These are phyloP conservation scores for Calyptommatus sinebrachiatus DNA, from an alignment of 2,113 vertebrate genomes.

Conservation along the genomic window DNA sequence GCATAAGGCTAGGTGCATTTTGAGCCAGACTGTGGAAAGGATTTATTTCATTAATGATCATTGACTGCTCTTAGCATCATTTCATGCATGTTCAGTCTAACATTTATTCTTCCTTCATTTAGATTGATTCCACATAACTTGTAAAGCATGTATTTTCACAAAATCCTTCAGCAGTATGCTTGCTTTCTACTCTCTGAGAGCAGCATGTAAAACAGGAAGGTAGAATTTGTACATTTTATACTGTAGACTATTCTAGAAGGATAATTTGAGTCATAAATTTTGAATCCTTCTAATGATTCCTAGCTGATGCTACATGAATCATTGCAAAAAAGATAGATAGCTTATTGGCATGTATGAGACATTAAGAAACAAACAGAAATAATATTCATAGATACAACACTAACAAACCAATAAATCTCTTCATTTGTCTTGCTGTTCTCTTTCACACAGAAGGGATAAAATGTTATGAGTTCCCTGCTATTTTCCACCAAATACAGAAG, in stretches of 20 bases:
- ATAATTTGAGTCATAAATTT: slow-evolving; percentile 5
- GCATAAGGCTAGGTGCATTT: no score
- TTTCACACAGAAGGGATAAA: not conserved
- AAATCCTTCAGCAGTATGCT: not conserved
- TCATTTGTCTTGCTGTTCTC: not conserved
- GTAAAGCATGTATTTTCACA: not conserved
- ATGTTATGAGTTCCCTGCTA: not conserved
- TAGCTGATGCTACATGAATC: not conserved
- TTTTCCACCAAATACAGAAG: not conserved
- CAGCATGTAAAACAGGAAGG: not conserved
- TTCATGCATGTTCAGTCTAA: not conserved
- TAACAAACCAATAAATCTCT: not conserved
- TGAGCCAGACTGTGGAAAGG: no score
- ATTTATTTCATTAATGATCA: not conserved
- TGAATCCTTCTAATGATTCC: slow-evolving; percentile 10
- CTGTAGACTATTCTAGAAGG: not conserved
- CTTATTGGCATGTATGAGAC: not conserved
- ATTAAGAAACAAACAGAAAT: not conserved
- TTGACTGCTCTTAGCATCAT: not conserved
- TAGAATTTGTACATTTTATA: not conserved
- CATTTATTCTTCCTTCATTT: not conserved
- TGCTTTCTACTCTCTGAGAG: not conserved
- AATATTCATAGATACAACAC: not conserved
- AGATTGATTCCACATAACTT: not conserved
- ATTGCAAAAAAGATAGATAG: not conserved